Base-by-base conservation (phyloP, 2,113 vertebrate genomes). In the Mesoclemmys tuberculata region DNA sequence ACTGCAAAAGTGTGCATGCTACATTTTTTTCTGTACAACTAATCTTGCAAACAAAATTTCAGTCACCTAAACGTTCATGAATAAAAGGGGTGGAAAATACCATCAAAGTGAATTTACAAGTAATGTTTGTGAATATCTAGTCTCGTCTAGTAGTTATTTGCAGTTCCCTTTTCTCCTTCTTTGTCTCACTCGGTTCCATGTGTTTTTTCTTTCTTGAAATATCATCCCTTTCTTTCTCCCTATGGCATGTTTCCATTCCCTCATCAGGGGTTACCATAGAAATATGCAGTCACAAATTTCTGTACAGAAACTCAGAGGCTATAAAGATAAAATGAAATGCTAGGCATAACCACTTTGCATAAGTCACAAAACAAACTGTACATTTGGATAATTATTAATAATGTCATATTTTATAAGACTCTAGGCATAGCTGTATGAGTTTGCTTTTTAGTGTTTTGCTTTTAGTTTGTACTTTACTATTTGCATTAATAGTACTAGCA, bases 251-350 rank as follows among this genome's bases (percentile, higher is more conserved):
- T 95, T 97, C 87, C 82, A 89, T 96, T 93, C 74, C 48, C 35
- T 94, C 71, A 80, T 95, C 86, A 78, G 87, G 81, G 48, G 94
- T 97, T 96, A 91, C 97, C 96, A 96, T 95, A 95, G 95, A 97
- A 96, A 97, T 97, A 88, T 0, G 0, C 22, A 90, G 83, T 56
- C 89, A 93, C 80, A 94, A 84, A 92, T 91, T 93, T 96, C 77
- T 88, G 12, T n/a, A 84, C 41, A 90, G 75, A 80, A 93, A 88
- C 8, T 85, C 55, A n/a, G 19, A 44, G 10, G 5, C 71, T 94
- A 78, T 77, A 93, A 52, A 51, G 94, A 87, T 92, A 90, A 95
- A 95, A 94, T 29, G 29, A 96, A 94, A 92, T 82, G 24, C 90
- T 81, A 89, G 84, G 58, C 88, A 91, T 35, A 94, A 49, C 18